These are phyloP conservation scores for Spisula solida DNA, from an alignment of 2,888 invertebrate genomes.

Conservation along the genomic window DNA sequence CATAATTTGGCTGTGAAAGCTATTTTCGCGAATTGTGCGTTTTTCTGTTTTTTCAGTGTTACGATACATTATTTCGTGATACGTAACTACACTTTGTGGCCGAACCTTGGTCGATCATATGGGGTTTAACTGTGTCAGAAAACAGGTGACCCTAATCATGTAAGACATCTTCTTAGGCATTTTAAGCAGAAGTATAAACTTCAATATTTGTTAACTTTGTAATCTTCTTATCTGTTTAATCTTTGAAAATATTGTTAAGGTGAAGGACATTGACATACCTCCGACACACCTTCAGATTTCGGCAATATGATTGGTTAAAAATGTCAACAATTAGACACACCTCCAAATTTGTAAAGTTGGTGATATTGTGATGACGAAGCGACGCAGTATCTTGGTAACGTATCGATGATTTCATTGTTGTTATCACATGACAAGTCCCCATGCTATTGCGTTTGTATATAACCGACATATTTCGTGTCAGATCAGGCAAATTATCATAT, in stretches of 20 bases:
- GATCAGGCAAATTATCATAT: background rate
- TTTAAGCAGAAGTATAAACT: background rate
- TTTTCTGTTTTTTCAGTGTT: too few species aligned
- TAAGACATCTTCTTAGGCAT: background rate
- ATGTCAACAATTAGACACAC: conserved; percentile 6
- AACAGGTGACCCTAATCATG: background rate
- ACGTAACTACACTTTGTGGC: too few species aligned
- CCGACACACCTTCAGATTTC: conserved; percentile 33
- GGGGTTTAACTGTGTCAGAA: background rate
- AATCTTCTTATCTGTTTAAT: conserved; percentile 18
- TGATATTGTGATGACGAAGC: background rate
- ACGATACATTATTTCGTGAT: too few species aligned
- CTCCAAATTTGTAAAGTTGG: background rate
- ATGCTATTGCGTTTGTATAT: background rate
- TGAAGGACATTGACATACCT: conserved; percentile 31
- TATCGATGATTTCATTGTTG: background rate
- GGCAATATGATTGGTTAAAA: background rate
- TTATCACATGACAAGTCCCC: background rate
- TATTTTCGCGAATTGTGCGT: too few species aligned
- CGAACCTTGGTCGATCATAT: background rate
- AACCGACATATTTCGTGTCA: background rate
- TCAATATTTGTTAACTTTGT: conserved; percentile 7
- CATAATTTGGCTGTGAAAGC: too few species aligned
- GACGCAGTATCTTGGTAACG: background rate
- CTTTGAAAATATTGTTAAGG: conserved; percentile 1